Percentiles rank a stretch among this genome's conserved stretches.
Evolutionary conservation across 2,888 invertebrate genomes (phyloP).

Genomic region (Lasioglossum leucozonium): DNA sequence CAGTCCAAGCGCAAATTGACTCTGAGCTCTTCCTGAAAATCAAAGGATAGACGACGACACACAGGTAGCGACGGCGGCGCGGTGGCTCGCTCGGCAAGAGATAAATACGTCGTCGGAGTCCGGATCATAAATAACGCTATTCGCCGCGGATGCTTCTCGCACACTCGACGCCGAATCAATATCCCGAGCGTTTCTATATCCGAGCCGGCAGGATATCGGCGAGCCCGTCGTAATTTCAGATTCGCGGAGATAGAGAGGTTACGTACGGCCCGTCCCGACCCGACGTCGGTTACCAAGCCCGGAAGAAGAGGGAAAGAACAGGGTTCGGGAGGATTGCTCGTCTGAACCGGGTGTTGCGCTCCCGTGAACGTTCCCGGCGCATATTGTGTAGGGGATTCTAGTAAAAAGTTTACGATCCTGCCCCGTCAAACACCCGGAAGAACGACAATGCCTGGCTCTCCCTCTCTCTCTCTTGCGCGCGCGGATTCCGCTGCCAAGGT

Average conservation of each 20-base stretch:
- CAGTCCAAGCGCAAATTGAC: neutral
- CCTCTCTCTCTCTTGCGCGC: no score
- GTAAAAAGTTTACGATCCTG: conserved; percentile 64
- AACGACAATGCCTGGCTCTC: neutral
- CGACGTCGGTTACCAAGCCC: conserved; percentile 1
- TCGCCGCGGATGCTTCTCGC: neutral
- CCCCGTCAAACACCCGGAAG: conserved; percentile 33
- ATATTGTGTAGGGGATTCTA: conserved; percentile 57
- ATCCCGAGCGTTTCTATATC: conserved; percentile 34
- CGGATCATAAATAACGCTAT: conserved; percentile 46
- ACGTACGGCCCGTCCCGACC: neutral
- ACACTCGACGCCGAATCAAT: conserved; percentile 24
- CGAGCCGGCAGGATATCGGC: conserved; percentile 18
- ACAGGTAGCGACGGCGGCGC: no score
- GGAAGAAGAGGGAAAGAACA: neutral
- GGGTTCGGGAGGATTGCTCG: neutral
- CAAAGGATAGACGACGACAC: conserved; percentile 39
- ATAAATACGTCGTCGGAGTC: conserved; percentile 35
- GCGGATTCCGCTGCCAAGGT: neutral
- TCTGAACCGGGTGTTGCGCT: neutral
- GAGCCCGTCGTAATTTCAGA: conserved; percentile 20
- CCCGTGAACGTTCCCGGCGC: conserved; percentile 26
- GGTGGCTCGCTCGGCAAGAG: conserved; percentile 15
- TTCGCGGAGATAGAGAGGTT: conserved; percentile 25
- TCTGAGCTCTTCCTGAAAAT: conserved; percentile 3